phyloP scores from a whole-genome alignment of 2,113 vertebrate species.

The Callorhinus ursinus region DNA sequence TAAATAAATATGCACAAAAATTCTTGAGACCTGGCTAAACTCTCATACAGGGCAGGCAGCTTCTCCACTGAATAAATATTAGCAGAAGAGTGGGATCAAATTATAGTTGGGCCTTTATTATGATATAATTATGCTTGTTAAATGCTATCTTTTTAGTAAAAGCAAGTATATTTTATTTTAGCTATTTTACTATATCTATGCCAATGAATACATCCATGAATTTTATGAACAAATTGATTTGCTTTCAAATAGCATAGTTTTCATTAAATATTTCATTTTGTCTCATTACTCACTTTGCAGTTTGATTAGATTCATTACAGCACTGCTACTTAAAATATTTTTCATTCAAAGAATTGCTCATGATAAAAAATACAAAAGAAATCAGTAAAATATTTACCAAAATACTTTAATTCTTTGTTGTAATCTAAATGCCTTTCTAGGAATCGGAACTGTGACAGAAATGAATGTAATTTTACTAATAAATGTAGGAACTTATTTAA shows the following conservation, averaged over 20 bases:
- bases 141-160: slow-evolving; percentile 19
- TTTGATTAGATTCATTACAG: slow-evolving; percentile 51
- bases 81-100: not conserved
- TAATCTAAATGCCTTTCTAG: not conserved
- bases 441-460: not conserved
- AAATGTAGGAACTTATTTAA: not conserved
- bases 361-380: slow-evolving; percentile 43
- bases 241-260: slow-evolving; percentile 41
- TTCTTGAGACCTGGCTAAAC: not conserved
- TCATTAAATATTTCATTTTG: slow-evolving; percentile 34
- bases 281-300: slow-evolving; percentile 44
- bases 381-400: slow-evolving; percentile 53
- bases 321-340: slow-evolving; percentile 30
- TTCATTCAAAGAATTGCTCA: slow-evolving; percentile 2
- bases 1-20: not conserved
- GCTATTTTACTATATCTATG: slow-evolving; percentile 11
- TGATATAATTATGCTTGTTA: not conserved
- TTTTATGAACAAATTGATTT: slow-evolving; percentile 47
- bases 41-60: not conserved
- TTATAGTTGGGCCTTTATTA: not conserved
- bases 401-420: slow-evolving; percentile 48
- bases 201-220: not conserved
- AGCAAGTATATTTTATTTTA: not conserved
- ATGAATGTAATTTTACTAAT: not conserved
- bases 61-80: slow-evolving; percentile 19